These are phyloP conservation scores for Oscheius onirici DNA, from an alignment of 2,888 invertebrate genomes.

Conservation along the genomic window DNA sequence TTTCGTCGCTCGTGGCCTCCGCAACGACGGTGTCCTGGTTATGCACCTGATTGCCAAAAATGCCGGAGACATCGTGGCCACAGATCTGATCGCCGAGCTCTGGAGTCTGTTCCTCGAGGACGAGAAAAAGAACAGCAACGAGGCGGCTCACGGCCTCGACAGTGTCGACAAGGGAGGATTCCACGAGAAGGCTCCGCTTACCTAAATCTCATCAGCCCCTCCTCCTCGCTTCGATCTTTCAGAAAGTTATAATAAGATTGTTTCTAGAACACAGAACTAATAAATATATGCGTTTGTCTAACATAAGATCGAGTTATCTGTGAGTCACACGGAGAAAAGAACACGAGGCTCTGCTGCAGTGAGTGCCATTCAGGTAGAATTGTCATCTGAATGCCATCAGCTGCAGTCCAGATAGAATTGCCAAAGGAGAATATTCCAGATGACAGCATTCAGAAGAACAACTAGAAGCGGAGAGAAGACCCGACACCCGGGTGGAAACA, in stretches of 20 bases:
- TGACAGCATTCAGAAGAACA: no score
- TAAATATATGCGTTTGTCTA: no score
- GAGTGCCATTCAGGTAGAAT: no score
- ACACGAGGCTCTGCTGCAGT: no score
- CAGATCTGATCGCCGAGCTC: slow-evolving; percentile 64
- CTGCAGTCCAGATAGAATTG: no score
- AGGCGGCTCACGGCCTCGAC: slow-evolving; percentile 2
- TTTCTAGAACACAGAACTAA: no score
- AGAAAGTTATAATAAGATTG: background rate
- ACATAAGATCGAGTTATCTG: no score
- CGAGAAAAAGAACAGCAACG: slow-evolving; percentile 28
- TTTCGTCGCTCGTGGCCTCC: slow-evolving; percentile 53
- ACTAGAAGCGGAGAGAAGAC: no score
- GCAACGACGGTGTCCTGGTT: slow-evolving; percentile 67
- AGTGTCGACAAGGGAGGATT: slow-evolving; percentile 38
- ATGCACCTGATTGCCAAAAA: slow-evolving; percentile 67
- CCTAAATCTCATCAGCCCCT: background rate
- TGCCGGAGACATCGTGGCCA: slow-evolving; percentile 69
- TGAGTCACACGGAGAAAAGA: no score
- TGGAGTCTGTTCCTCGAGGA: slow-evolving; percentile 65
- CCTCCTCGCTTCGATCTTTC: slow-evolving; percentile 19
- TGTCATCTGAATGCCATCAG: no score
- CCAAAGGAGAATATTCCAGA: no score
- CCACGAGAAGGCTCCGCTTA: slow-evolving; percentile 35
- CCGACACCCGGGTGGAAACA: no score